Percentiles rank a stretch among this genome's conserved stretches.
Conservation (phyloP, 2,113 vertebrate species). For the Eclectus roratus region DNA sequence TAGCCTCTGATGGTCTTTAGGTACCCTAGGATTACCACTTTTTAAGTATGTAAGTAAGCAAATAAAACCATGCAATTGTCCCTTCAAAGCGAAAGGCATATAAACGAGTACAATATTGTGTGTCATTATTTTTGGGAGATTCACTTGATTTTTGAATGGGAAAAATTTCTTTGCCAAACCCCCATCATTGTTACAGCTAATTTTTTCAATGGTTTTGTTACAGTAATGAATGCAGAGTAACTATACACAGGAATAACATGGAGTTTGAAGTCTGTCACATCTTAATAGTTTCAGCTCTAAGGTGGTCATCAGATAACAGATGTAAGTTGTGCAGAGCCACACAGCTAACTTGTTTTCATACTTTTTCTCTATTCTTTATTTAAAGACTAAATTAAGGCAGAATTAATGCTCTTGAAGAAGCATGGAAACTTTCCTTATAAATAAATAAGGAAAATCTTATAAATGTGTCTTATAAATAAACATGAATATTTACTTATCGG, state of each 20-base stretch:
- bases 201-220: background rate
- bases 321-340: background rate
- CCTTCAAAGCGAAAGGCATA: background rate
- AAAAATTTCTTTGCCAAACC: background rate
- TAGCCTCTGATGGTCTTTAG: background rate
- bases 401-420: background rate
- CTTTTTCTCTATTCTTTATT: background rate
- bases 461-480: background rate
- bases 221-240: background rate
- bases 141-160: background rate
- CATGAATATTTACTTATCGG: background rate
- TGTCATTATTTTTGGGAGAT: background rate
- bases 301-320: background rate
- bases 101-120: background rate
- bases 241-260: background rate
- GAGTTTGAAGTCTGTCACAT: background rate
- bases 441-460: too few species aligned
- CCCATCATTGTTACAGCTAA: background rate
- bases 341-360: background rate
- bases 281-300: background rate
- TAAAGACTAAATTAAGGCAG: background rate
- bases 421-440: background rate
- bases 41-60: background rate
- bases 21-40: background rate
- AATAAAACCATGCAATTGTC: background rate